These are phyloP conservation scores for Dicrostonyx torquatus DNA, from an alignment of 2,797 vertebrate genomes.

Conservation along the genomic window DNA sequence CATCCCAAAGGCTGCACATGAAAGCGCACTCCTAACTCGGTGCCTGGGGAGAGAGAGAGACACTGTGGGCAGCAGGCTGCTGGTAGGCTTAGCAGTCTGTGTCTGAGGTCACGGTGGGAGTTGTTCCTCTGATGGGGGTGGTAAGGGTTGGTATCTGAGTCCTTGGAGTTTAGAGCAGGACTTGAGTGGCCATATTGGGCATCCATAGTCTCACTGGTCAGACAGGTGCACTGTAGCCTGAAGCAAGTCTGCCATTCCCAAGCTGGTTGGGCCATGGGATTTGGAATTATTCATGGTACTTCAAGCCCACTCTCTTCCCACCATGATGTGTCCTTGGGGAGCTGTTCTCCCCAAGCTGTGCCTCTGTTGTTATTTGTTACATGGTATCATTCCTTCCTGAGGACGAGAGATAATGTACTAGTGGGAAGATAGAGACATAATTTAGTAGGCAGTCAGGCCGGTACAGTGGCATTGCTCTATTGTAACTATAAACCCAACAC, in stretches of 20 bases:
- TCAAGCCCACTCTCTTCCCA: neutral
- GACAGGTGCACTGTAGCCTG: neutral
- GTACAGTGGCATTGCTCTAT: neutral
- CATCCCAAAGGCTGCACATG: neutral
- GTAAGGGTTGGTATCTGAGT: neutral
- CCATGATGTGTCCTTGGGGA: neutral
- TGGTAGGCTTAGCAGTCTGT: neutral
- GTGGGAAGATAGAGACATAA: conserved; percentile 11
- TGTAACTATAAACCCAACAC: neutral
- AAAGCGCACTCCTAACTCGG: conserved; percentile 29
- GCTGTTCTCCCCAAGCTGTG: neutral
- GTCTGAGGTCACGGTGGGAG: neutral
- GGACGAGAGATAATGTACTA: neutral
- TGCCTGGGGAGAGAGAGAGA: neutral
- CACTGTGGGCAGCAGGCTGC: neutral
- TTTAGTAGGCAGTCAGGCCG: neutral
- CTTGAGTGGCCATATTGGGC: neutral
- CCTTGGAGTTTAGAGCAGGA: neutral
- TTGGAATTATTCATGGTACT: neutral
- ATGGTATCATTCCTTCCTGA: neutral
- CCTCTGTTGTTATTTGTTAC: conserved; percentile 47
- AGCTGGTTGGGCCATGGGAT: neutral
- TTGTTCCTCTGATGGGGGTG: neutral
- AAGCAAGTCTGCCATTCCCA: neutral
- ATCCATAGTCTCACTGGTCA: neutral